These are phyloP conservation scores for Piscicola geometra DNA, from an alignment of 2,888 invertebrate genomes.

Conservation along the genomic window DNA sequence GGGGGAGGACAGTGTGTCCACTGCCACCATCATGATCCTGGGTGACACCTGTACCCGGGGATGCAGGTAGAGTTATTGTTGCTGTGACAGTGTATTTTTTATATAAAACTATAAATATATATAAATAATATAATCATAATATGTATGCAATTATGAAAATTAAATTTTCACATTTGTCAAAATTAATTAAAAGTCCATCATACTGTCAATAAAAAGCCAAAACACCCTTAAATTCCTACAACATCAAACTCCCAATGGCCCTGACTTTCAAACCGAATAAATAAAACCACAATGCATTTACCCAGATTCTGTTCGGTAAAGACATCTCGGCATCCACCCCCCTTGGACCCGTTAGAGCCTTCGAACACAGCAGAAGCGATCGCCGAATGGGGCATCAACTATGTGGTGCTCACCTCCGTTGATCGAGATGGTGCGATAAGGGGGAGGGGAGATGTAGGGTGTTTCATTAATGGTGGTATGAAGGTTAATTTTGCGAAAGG, in stretches of 20 bases:
- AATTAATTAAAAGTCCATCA: too few species aligned
- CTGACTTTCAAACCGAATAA: too few species aligned
- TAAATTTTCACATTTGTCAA: too few species aligned
- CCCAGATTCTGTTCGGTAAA: constrained; percentile 89
- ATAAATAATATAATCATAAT: too few species aligned
- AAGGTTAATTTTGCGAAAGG: background rate
- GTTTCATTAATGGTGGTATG: background rate
- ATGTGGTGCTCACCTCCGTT: constrained; percentile 94
- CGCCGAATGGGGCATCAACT: constrained; percentile 88
- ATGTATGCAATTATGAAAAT: too few species aligned
- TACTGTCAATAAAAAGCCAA: too few species aligned
- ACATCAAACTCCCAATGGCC: too few species aligned
- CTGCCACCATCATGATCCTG: constrained; percentile 98
- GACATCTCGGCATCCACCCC: constrained; percentile 77
- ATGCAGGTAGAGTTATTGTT: too few species aligned
- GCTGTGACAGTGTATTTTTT: too few species aligned
- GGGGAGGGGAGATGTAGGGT: background rate
- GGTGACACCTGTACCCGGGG: constrained; percentile 99
- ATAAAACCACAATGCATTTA: background rate
- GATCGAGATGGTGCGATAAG: constrained; percentile 78
- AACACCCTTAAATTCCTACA: too few species aligned
- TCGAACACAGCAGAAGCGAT: constrained; percentile 86
- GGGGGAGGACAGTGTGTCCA: constrained; percentile 87
- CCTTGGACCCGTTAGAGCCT: constrained; percentile 84
- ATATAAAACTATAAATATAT: too few species aligned